Evolutionary conservation across 2,888 invertebrate species (phyloP).

Genomic region (Scrobipalpa atriplicella): DNA sequence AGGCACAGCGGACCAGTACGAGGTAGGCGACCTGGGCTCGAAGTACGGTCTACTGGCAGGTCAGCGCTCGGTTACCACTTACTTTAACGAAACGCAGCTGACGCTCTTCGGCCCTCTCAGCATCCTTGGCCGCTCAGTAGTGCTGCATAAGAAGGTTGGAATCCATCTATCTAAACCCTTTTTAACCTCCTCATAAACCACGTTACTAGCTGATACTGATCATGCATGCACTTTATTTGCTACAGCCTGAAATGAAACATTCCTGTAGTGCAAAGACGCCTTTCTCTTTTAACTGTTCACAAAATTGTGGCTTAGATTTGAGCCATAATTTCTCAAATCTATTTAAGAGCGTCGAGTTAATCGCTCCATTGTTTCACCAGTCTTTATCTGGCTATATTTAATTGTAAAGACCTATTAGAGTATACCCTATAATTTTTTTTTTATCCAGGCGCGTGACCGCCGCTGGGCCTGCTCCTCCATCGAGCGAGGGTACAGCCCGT

Average conservation of each 20-base stretch:
- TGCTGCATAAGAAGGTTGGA: constrained; percentile 88
- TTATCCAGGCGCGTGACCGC: constrained; percentile 69
- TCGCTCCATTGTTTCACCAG: no score
- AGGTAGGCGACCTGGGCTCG: constrained; percentile 92
- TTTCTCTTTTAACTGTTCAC: not conserved
- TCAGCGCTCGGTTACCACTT: constrained; percentile 79
- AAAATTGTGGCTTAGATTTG: no score
- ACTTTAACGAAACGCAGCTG: constrained; percentile 91
- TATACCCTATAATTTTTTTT: not conserved
- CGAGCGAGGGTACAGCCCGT: constrained; percentile 93
- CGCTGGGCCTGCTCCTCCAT: constrained; percentile 94
- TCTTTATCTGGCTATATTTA: no score
- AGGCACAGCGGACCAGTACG: constrained; percentile 93
- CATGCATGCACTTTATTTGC: no score
- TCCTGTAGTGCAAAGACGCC: no score
- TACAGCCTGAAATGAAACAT: no score
- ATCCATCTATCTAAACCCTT: not conserved
- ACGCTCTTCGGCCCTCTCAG: constrained; percentile 92
- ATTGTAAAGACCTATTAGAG: no score
- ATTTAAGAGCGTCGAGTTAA: no score
- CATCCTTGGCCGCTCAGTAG: constrained; percentile 92
- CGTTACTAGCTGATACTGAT: not conserved
- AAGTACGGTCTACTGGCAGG: constrained; percentile 92
- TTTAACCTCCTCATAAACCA: not conserved
- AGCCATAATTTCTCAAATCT: no score